Conservation (phyloP, 2,797 vertebrate genomes). For the Cichlasoma orientale region DNA sequence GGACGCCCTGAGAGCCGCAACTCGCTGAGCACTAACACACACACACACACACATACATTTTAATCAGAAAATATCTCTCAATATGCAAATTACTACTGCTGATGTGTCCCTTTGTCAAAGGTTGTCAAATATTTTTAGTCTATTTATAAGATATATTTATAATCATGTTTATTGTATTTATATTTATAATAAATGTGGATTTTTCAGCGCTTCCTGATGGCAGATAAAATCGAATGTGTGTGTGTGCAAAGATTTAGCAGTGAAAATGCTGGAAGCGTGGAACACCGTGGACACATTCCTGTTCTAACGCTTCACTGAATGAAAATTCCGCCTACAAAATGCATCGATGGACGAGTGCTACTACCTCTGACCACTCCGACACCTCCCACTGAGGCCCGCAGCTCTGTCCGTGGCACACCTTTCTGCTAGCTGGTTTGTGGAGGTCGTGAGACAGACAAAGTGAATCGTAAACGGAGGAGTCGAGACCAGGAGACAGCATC, state of each 20-base stretch:
- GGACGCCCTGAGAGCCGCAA: constrained; percentile 80
- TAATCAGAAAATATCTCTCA: no score
- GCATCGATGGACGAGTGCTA: not conserved
- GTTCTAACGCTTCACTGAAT: not conserved
- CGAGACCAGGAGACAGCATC: constrained; percentile 89
- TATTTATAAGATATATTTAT: no score
- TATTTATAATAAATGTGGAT: no score
- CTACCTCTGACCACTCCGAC: constrained; percentile 88
- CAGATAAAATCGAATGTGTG: not conserved
- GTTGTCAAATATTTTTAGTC: no score
- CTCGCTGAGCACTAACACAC: constrained; percentile 83
- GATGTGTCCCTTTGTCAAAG: not conserved
- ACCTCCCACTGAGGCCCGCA: constrained; percentile 92
- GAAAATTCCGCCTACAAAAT: no score
- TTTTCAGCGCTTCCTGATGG: not conserved
- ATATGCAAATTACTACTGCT: not conserved
- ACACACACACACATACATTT: not conserved
- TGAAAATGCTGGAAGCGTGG: not conserved
- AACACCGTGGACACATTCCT: not conserved
- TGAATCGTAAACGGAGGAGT: constrained; percentile 90
- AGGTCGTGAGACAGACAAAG: constrained; percentile 85
- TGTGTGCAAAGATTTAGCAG: no score
- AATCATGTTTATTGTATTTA: no score
- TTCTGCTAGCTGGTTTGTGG: constrained; percentile 86
- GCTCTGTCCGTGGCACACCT: constrained; percentile 87